Evolutionary conservation across 2,888 invertebrate genomes (phyloP).

Genomic region (Patella pellucida): DNA sequence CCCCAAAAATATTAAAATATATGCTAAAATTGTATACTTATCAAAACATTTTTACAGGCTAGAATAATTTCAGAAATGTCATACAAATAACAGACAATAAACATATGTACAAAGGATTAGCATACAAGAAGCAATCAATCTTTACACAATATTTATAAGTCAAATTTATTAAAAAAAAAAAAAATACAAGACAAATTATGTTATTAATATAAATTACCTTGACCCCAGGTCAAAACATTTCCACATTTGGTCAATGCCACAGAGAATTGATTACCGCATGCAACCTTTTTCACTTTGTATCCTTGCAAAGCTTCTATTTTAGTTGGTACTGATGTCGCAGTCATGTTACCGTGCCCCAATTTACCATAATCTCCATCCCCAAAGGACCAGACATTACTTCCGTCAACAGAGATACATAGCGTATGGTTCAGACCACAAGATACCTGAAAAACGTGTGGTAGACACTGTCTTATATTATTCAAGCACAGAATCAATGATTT

Average conservation of each 20-base stretch:
- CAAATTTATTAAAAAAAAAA: background rate
- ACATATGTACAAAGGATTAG: background rate
- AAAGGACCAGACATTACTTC: constrained; percentile 77
- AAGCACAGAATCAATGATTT: no score
- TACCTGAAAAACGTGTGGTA: constrained; percentile 64
- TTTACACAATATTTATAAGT: background rate
- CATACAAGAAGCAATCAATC: background rate
- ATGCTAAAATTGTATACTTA: no score
- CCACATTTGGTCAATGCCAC: constrained; percentile 77
- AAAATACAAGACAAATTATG: background rate
- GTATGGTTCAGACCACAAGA: constrained; percentile 79
- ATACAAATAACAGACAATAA: no score
- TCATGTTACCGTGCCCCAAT: constrained; percentile 72
- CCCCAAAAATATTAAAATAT: background rate
- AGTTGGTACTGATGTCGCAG: constrained; percentile 70
- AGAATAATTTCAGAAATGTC: no score
- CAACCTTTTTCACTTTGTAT: constrained; percentile 75
- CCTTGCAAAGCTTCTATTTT: constrained; percentile 75
- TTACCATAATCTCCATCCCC: constrained; percentile 80
- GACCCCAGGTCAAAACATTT: constrained; percentile 76
- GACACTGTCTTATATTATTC: no score
- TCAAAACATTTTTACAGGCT: no score
- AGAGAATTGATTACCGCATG: constrained; percentile 78
- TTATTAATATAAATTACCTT: constrained; percentile 49
- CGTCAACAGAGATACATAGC: constrained; percentile 76